A percentile compares a stretch with the other conserved stretches of the same genome.
phyloP scores from a whole-genome alignment of 1,140 invertebrate species.

The Trypoxylus dichotomus region DNA sequence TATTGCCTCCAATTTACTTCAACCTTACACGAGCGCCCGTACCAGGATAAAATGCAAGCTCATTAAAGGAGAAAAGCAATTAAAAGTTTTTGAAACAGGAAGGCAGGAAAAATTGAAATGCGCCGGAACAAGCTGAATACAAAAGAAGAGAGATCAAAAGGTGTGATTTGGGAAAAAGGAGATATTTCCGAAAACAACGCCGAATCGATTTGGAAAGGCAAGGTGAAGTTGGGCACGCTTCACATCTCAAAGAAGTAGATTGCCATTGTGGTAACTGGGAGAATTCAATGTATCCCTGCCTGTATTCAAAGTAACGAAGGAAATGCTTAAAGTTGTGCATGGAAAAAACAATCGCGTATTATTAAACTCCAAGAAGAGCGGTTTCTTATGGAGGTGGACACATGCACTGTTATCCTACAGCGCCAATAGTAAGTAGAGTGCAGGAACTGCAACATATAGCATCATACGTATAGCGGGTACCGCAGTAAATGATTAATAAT shows the following conservation, averaged over 20 bases:
- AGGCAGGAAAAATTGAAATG: neutral
- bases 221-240: neutral
- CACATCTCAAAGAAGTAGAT: neutral
- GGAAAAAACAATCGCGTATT: too few species aligned
- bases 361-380: too few species aligned
- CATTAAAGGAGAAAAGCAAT: conserved; percentile 2
- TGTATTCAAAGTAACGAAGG: too few species aligned
- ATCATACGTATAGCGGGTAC: too few species aligned
- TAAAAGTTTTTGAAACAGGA: neutral
- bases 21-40: neutral
- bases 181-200: neutral
- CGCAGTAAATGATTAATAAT: too few species aligned
- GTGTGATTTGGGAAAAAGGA: neutral
- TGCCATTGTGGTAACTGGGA: neutral
- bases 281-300: too few species aligned
- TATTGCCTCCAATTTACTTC: neutral
- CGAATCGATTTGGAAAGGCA: neutral
- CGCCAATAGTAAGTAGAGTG: too few species aligned
- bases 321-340: too few species aligned
- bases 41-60: neutral
- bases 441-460: too few species aligned
- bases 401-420: too few species aligned
- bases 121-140: neutral
- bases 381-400: too few species aligned
- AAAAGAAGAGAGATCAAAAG: conserved; percentile 2